Conservation (phyloP, 2,797 vertebrate genomes). For the Oreochromis grahami region DNA sequence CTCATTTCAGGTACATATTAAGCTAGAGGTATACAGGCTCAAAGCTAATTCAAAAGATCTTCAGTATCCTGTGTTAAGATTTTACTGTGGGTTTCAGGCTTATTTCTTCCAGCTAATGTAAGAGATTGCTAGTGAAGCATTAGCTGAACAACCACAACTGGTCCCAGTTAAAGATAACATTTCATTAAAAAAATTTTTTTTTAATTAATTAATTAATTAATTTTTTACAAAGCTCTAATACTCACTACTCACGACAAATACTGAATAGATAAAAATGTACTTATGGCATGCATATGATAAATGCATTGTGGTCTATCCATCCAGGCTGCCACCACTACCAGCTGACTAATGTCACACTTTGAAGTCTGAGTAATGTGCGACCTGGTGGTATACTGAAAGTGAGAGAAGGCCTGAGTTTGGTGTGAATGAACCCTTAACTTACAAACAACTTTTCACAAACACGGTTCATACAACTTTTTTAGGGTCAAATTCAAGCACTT, state of each 20-base stretch:
- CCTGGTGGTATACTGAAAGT: not conserved
- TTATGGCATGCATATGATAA: not conserved
- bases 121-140: not conserved
- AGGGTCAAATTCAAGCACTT: not conserved
- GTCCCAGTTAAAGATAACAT: not conserved
- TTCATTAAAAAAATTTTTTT: too few relatives aligned
- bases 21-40: not conserved
- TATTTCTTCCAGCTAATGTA: not conserved
- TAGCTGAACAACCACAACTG: not conserved
- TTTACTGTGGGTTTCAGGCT: not conserved
- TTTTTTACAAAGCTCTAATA: not conserved
- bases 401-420: not conserved
- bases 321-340: not conserved
- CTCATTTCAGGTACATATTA: not conserved
- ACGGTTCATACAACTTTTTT: accelerated
- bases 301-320: not conserved
- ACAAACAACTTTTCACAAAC: not conserved
- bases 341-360: not conserved
- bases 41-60: not conserved
- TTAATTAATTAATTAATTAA: too few relatives aligned
- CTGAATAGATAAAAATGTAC: not conserved
- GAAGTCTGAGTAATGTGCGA: not conserved
- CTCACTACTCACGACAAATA: not conserved
- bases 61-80: not conserved
- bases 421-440: not conserved